Percentiles rank a stretch among this genome's conserved stretches.
These are phyloP conservation scores for Aplysina aerophoba DNA, from an alignment of 37 sponge, comb jelly and placozoan species.

Conservation along the genomic window DNA sequence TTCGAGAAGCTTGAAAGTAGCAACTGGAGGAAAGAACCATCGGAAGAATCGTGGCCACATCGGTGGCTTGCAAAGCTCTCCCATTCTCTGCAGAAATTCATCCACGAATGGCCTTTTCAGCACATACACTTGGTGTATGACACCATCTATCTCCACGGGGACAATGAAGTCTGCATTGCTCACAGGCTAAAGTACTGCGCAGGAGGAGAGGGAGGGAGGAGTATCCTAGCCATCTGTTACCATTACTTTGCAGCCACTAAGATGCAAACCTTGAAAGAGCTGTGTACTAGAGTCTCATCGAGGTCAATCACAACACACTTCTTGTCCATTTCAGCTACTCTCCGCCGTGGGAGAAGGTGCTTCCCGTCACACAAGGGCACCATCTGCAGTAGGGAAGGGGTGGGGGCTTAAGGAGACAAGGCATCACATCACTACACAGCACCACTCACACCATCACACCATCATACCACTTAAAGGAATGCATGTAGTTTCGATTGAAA, in stretches of 20 bases:
- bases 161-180: slow-evolving; percentile 96
- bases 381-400: slow-evolving; percentile 1
- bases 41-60: no score
- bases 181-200: slow-evolving; percentile 80
- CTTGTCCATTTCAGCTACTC: slow-evolving; percentile 38
- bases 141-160: slow-evolving; percentile 93
- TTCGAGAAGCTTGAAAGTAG: no score
- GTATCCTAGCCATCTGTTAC: neutral
- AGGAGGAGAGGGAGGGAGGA: neutral
- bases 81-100: slow-evolving; percentile 94
- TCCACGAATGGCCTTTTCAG: slow-evolving; percentile 97
- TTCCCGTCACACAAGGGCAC: slow-evolving; percentile 18
- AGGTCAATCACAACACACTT: slow-evolving; percentile 98
- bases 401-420: neutral
- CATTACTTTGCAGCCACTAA: neutral
- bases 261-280: slow-evolving; percentile 90
- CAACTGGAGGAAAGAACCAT: no score
- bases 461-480: no score
- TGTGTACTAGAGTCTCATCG: slow-evolving; percentile 98
- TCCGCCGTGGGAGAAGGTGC: slow-evolving; percentile 49
- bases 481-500: neutral
- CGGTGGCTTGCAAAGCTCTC: slow-evolving; percentile 95
- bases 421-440: neutral
- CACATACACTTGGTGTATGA: slow-evolving; percentile 96
- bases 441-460: no score